A percentile compares a stretch with the other conserved stretches of the same genome.
These are phyloP conservation scores for Brachionus paranguensis DNA, from an alignment of 1,140 invertebrate species.

Conservation along the genomic window DNA sequence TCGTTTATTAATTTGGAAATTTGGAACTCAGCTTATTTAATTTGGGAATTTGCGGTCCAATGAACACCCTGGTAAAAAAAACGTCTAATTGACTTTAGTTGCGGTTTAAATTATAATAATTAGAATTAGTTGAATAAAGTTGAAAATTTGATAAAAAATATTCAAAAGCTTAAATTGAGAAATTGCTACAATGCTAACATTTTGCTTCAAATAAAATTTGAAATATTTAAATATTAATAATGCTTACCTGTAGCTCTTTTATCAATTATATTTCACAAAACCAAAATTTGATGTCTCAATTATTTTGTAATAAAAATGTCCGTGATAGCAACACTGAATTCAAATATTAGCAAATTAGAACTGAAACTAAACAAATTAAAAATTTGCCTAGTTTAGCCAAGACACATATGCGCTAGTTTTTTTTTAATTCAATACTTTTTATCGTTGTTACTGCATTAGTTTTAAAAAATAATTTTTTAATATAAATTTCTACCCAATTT, in stretches of 20 bases:
- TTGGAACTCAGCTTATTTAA: neutral
- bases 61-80: neutral
- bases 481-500: too few species aligned
- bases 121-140: neutral
- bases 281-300: neutral
- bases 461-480: neutral
- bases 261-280: neutral
- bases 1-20: neutral
- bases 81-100: neutral
- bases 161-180: neutral
- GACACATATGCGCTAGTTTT: neutral
- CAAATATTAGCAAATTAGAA: neutral
- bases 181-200: neutral
- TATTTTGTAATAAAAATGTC: neutral
- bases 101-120: neutral
- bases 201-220: neutral
- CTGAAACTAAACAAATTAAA: neutral
- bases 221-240: neutral
- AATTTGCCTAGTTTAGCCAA: neutral
- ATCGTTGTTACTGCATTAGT: neutral
- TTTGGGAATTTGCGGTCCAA: neutral
- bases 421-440: neutral
- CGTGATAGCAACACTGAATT: neutral
- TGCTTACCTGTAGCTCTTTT: neutral
- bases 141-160: neutral